phyloP scores from a whole-genome alignment of 1,140 invertebrate genomes.

The Drosophila funebris region DNA sequence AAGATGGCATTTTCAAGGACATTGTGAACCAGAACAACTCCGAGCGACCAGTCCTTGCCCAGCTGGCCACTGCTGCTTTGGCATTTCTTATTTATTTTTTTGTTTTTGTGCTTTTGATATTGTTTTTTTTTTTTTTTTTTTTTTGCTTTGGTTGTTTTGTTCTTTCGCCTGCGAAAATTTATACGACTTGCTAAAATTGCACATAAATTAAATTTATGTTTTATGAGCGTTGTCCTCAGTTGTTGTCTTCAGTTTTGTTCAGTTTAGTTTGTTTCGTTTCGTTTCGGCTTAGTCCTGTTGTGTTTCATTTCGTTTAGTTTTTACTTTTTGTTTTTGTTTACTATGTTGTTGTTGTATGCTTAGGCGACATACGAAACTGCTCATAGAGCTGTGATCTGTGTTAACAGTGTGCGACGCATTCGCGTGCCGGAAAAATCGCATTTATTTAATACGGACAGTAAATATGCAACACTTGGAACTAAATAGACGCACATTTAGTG shows the following conservation, averaged over 20 bases:
- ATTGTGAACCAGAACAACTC: conserved; percentile 49
- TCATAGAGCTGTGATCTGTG: not conserved
- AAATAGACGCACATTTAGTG: conserved; percentile 80
- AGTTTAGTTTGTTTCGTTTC: conserved; percentile 4
- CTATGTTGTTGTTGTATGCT: not conserved
- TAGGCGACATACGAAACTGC: not conserved
- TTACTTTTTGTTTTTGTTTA: conserved; percentile 15
- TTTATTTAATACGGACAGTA: conserved; percentile 80
- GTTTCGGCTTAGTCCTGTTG: conserved; percentile 6
- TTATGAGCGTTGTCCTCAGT: conserved; percentile 74
- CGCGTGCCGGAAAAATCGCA: conserved; percentile 76
- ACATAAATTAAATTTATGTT: conserved; percentile 83
- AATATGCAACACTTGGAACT: conserved; percentile 78
- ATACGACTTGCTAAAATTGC: conserved; percentile 82
- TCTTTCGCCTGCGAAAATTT: conserved; percentile 69
- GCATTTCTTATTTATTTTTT: conserved; percentile 49
- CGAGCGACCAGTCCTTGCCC: conserved; percentile 32
- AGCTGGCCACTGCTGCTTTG: conserved; percentile 60
- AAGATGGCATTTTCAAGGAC: conserved; percentile 73
- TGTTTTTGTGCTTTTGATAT: conserved; percentile 33
- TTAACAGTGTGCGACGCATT: conserved; percentile 30
- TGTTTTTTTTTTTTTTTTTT: conserved; percentile 3
- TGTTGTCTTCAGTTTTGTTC: conserved; percentile 55
- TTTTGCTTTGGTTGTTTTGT: conserved; percentile 30
- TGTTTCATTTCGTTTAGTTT: conserved; percentile 32